Evolutionary conservation across 2,113 vertebrate species (phyloP).

Genomic region (Labeo catla): DNA sequence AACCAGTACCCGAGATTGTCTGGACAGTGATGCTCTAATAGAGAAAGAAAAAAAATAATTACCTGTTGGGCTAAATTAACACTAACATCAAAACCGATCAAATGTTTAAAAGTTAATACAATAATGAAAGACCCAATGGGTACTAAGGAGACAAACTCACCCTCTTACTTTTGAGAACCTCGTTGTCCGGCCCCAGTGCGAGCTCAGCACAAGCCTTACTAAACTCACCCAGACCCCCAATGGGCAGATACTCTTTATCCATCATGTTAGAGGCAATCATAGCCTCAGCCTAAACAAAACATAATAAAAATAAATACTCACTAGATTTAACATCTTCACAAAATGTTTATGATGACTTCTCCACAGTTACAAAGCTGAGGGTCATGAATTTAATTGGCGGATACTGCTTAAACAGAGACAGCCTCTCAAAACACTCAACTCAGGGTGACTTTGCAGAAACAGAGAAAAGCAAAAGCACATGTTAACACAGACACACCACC

Average conservation of each 20-base stretch:
- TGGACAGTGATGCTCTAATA: slow-evolving; percentile 90
- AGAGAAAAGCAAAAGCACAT: slow-evolving; percentile 23
- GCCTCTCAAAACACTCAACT: neutral
- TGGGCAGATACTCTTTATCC: slow-evolving; percentile 88
- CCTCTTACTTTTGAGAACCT: slow-evolving; percentile 86
- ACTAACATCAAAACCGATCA: neutral
- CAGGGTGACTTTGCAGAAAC: slow-evolving; percentile 34
- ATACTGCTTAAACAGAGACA: neutral
- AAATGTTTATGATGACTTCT: neutral
- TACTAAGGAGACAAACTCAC: slow-evolving; percentile 65
- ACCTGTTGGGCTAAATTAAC: neutral
- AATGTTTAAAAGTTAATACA: neutral
- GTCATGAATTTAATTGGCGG: neutral
- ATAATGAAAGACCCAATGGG: neutral
- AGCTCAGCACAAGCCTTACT: slow-evolving; percentile 82
- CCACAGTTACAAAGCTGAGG: neutral
- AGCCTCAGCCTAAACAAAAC: slow-evolving; percentile 78
- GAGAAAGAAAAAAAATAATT: slow-evolving; percentile 17
- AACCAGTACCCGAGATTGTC: slow-evolving; percentile 96
- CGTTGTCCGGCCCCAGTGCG: slow-evolving; percentile 81
- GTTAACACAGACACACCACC: neutral
- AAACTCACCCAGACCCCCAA: slow-evolving; percentile 81
- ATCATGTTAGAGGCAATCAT: slow-evolving; percentile 81
- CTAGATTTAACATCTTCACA: neutral
- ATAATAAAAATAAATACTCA: neutral